Base-by-base conservation (phyloP, 1,140 invertebrate genomes). In the Chionoecetes opilio region DNA sequence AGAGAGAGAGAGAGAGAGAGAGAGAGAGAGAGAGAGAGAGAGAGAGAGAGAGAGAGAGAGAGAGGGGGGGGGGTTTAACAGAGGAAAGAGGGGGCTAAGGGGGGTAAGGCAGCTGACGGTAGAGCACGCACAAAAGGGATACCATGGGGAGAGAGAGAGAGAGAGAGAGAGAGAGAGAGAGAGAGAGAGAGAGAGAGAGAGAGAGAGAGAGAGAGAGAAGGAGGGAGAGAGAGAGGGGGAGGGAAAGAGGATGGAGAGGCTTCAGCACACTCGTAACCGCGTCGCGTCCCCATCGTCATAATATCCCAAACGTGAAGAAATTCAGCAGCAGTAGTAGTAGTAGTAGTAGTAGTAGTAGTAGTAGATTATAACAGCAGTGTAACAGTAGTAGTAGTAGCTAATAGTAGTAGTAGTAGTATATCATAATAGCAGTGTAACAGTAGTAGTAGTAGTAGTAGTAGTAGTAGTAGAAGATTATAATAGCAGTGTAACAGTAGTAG, bases 31-130 rank as follows among this genome's bases (percentile, higher is more conserved):
- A 75, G 63, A 75, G 63, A 75, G 63, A 75, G 63, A 75, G 63
- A 75, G 63, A 75, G 63, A 75, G 63, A 75, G 63, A 75, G 63
- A 75, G 63, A 75, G 63, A 75, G 63, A 75, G 63, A 75, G 63
- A n/a, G n/a, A 26, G 63, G 63, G 17, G 63, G 21, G n/a, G 21
- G 63, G n/a, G n/a, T n/a, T n/a, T n/a, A n/a, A n/a, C n/a, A n/a
- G n/a, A n/a, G n/a, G n/a, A n/a, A n/a, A n/a, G n/a, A n/a, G n/a
- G 41, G 14, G 41, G 5, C 5, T 14, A 46, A 8, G 41, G 41
- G 63, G 5, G 5, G 63, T n/a, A 26, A 75, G 63, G 63, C 63
- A 75, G 63, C 63, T 75, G 63, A 26, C 63, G 63, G 63, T 75
- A 75, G 63, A 75, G 63, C 63, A 75, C 63, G 63, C 63, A 75